Base-by-base conservation (phyloP, 2,888 invertebrate genomes). In the Thecophora atra region DNA sequence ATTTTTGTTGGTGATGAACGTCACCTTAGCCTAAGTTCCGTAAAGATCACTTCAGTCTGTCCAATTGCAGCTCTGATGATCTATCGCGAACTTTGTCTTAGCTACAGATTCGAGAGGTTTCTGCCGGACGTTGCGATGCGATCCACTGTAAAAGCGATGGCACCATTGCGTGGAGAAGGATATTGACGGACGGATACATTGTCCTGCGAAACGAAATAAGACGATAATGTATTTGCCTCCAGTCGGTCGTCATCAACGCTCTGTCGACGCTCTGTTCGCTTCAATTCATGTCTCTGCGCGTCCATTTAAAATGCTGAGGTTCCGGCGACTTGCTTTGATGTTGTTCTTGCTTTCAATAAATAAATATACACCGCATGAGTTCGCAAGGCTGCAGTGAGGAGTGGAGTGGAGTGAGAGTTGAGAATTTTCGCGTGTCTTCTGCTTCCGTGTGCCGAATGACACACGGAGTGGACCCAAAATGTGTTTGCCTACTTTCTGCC, bases 221-320 rank as follows among this genome's bases (percentile, higher is more conserved):
- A 72, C 62, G 72, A 72, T 72, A 72, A 72, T 64, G 68, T 64
- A 72, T 72, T 68, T 72, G 68, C 72, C 72, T 69, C 56, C 64
- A 72, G 54, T 72, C 68, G 64, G 65, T 56, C 65, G 64, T 58
- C 66, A 71, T 56, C 44, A 42, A 19, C 24, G 44, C 42, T 21
- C 26, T 44, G 51, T 47, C 62, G 30, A 11, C 66, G 28, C 60
- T 62, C 60, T 58, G 64, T 64, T 26, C n/a, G n/a, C n/a, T n/a
- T n/a, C n/a, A n/a, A n/a, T n/a, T n/a, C n/a, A n/a, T n/a, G n/a
- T n/a, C 44, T 37, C 7, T 37, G 37, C 68, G 37, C 56, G 54
- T 56, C 56, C 66, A 60, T 66, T 65, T 65, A 26, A 65, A 66
- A 66, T 47, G 51, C 47, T 64, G 56, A 56, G 42, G 71, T 64